Percentiles rank a stretch among this genome's conserved stretches.
Conservation (phyloP, 1,140 invertebrate species). For the Lucilia sericata region DNA sequence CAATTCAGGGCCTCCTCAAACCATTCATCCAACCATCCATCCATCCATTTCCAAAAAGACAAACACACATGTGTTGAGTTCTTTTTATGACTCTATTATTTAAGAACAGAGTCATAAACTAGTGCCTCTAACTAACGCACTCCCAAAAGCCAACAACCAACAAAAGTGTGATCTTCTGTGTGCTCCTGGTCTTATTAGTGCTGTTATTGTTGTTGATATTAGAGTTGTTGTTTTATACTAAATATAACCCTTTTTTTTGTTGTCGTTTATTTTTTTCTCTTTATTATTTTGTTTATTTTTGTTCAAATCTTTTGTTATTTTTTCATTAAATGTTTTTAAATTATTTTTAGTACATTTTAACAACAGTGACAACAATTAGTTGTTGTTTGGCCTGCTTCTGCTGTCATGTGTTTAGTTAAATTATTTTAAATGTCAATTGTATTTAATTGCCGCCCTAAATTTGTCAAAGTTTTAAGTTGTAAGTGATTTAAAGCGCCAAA, state of each 20-base stretch:
- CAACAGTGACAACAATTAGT: slow-evolving; percentile 27
- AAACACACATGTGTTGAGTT: neutral
- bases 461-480: slow-evolving; percentile 12
- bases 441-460: slow-evolving; percentile 15
- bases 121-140: neutral
- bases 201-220: neutral
- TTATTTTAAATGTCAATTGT: slow-evolving; percentile 43
- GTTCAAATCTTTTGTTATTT: slow-evolving; percentile 34
- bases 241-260: slow-evolving; percentile 23
- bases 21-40: neutral
- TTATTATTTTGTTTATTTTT: slow-evolving; percentile 3
- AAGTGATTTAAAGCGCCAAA: slow-evolving; percentile 11
- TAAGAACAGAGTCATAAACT: neutral
- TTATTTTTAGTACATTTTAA: slow-evolving; percentile 1
- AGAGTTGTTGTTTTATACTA: neutral
- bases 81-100: neutral
- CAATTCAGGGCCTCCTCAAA: neutral
- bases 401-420: slow-evolving; percentile 25
- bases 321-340: slow-evolving; percentile 30
- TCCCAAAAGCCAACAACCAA: neutral
- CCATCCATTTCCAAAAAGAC: too few species aligned
- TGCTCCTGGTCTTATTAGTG: neutral
- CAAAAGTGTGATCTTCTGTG: neutral
- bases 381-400: neutral
- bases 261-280: neutral